These are phyloP conservation scores for Escarpia spicata DNA, from an alignment of 2,888 invertebrate genomes.

Conservation along the genomic window DNA sequence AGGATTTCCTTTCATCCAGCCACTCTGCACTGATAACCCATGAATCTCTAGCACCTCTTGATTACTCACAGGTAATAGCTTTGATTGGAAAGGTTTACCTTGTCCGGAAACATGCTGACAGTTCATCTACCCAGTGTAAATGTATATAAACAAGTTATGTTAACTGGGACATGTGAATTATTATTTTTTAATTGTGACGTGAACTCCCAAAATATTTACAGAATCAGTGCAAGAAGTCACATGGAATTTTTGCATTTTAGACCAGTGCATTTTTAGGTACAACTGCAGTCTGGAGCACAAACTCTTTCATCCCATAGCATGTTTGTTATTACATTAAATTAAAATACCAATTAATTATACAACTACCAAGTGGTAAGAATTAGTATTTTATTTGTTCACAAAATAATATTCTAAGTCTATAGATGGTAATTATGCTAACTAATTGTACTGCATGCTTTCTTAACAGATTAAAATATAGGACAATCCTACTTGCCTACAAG, in stretches of 20 bases:
- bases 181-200: too few relatives aligned
- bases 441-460: not conserved
- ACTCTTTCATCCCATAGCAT: not conserved
- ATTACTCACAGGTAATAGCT: conserved; percentile 6
- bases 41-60: not conserved
- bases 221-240: not conserved
- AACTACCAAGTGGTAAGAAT: not conserved
- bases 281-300: not conserved
- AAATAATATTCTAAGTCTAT: not conserved
- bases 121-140: not conserved
- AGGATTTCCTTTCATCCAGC: not conserved
- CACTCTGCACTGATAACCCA: not conserved
- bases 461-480: not conserved
- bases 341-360: not conserved
- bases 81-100: not conserved
- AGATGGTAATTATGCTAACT: not conserved
- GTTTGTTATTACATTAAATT: not conserved
- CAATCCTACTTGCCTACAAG: not conserved
- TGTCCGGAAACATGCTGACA: not conserved
- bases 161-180: too few relatives aligned
- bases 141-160: too few relatives aligned
- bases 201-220: too few relatives aligned
- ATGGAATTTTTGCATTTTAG: not conserved
- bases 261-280: not conserved
- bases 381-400: not conserved